Evolutionary conservation across 2,888 invertebrate genomes (phyloP).

Genomic region (Idaea straminata): DNA sequence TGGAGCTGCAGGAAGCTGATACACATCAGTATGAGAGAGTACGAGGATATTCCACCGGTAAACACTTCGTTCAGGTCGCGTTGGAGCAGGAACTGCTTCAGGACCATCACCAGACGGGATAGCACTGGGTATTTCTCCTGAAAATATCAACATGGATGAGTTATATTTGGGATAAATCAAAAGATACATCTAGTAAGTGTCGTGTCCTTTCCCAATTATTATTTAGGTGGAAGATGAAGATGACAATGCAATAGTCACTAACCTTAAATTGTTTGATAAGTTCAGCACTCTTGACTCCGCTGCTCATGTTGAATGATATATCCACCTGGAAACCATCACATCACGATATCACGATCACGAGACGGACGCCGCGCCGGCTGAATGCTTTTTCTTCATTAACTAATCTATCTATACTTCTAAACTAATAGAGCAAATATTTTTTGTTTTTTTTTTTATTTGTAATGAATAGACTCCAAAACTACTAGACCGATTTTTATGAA

Average conservation of each 20-base stretch:
- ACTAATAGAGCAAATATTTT: no score
- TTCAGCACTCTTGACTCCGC: slow-evolving; percentile 97
- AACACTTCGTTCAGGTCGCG: slow-evolving; percentile 99
- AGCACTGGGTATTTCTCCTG: slow-evolving; percentile 91
- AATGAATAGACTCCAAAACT: no score
- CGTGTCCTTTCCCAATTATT: no score
- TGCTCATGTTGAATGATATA: slow-evolving; percentile 99
- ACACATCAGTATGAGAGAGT: slow-evolving; percentile 98
- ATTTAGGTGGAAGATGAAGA: background rate
- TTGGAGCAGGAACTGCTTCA: slow-evolving; percentile 99
- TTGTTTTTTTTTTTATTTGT: no score
- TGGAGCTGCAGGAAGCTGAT: slow-evolving; percentile 98
- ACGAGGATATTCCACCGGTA: slow-evolving; percentile 99
- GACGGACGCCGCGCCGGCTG: background rate
- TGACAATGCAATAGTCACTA: slow-evolving; percentile 25
- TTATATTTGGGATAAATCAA: no score
- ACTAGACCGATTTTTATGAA: no score
- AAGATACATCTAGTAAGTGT: no score
- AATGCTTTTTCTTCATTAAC: no score
- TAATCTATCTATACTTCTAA: no score
- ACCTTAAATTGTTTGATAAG: slow-evolving; percentile 94
- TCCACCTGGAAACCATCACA: slow-evolving; percentile 81
- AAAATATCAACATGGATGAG: slow-evolving; percentile 14
- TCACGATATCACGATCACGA: slow-evolving; percentile 3
- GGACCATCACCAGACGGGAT: slow-evolving; percentile 95